Percentiles rank a stretch among this genome's conserved stretches.
These are phyloP conservation scores for Barypeithes pellucidus DNA, from an alignment of 2,888 invertebrate genomes.

Conservation along the genomic window DNA sequence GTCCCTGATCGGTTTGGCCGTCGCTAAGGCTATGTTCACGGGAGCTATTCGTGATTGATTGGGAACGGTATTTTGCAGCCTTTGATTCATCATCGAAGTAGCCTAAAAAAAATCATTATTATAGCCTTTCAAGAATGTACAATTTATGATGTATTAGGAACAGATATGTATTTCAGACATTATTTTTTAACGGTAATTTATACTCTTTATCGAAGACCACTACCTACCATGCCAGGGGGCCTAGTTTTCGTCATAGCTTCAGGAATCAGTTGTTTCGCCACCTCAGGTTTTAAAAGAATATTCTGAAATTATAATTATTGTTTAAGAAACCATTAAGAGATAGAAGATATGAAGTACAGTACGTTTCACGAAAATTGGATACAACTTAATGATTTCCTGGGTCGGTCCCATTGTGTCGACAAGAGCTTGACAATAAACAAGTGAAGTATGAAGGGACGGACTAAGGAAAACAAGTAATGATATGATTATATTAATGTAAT, in stretches of 20 bases:
- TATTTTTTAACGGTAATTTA: no score
- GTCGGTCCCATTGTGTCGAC: no score
- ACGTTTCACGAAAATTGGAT: no score
- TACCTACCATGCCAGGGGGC: conserved; percentile 48
- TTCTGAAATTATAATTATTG: conserved; percentile 61
- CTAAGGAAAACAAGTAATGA: no score
- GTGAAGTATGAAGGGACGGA: no score
- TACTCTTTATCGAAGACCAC: no score
- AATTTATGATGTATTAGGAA: no score
- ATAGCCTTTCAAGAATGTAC: no score
- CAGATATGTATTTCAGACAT: background rate
- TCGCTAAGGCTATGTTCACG: conserved; percentile 68
- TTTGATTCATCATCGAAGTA: conserved; percentile 52
- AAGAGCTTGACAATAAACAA: no score
- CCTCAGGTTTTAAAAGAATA: conserved; percentile 68
- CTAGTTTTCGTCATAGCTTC: conserved; percentile 50
- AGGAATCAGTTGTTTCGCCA: conserved; percentile 66
- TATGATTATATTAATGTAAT: no score
- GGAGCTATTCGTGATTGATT: conserved; percentile 74
- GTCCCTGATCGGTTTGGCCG: conserved; percentile 67
- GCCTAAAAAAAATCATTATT: conserved; percentile 49
- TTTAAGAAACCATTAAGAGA: conserved; percentile 13
- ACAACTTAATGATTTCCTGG: no score
- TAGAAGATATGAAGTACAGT: no score
- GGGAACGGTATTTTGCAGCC: conserved; percentile 35